Conservation (phyloP, 2,113 vertebrate species). For the Triplophysa tibetana region DNA sequence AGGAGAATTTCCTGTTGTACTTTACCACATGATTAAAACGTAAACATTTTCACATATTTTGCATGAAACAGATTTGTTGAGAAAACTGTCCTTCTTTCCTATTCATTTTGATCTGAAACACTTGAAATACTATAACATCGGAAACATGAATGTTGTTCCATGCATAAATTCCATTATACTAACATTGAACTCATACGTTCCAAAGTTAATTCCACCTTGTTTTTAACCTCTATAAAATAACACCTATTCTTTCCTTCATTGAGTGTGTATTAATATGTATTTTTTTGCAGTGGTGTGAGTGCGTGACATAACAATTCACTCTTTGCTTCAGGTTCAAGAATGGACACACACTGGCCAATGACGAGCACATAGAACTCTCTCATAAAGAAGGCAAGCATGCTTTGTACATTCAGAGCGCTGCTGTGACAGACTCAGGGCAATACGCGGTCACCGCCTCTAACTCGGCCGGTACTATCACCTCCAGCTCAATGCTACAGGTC, state of each 20-base stretch:
- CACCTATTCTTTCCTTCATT: constrained; percentile 16
- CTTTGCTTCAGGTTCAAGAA: constrained; percentile 88
- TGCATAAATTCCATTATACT: constrained; percentile 21
- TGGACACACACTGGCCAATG: constrained; percentile 78
- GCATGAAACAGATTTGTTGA: constrained; percentile 9
- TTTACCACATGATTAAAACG: not conserved
- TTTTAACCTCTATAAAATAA: not conserved
- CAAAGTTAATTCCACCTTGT: not conserved
- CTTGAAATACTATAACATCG: not conserved
- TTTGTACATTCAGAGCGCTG: constrained; percentile 79
- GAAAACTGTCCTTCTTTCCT: not conserved
- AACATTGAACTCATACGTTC: constrained; percentile 2
- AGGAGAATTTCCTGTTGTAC: not conserved
- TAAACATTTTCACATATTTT: not conserved
- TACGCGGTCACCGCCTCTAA: constrained; percentile 75
- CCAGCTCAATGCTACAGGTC: constrained; percentile 76
- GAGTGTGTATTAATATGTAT: constrained; percentile 19
- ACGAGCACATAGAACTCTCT: constrained; percentile 78
- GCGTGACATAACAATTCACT: constrained; percentile 80
- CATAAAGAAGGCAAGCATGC: constrained; percentile 81
- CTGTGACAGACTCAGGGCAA: constrained; percentile 76
- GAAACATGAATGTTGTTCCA: not conserved
- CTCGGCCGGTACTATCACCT: constrained; percentile 71
- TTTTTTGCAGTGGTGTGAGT: constrained; percentile 55
- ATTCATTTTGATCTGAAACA: constrained; percentile 11